Evolutionary conservation across 2,797 vertebrate species (phyloP).

Genomic region (Calcarius lapponicus): DNA sequence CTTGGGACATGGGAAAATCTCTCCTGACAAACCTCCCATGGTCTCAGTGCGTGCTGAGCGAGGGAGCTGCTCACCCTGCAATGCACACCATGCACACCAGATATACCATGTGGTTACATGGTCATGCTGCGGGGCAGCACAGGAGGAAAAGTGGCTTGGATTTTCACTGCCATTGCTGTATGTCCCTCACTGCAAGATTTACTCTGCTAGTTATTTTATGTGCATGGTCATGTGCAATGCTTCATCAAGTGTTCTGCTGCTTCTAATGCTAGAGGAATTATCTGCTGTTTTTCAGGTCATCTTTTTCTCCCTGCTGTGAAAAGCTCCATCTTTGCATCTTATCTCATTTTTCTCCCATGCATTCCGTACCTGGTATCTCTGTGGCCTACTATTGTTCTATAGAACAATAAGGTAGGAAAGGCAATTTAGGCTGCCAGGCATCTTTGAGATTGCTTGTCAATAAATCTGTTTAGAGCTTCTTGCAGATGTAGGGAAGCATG

Average conservation of each 20-base stretch:
- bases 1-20: not conserved
- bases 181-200: not conserved
- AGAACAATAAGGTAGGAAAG: not conserved
- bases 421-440: not conserved
- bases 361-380: not conserved
- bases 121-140: not conserved
- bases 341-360: not conserved
- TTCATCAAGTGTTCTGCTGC: not conserved
- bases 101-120: fast-evolving
- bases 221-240: not conserved
- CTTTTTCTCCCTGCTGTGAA: not conserved
- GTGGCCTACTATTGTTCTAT: not conserved
- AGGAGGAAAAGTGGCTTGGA: not conserved
- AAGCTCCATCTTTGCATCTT: not conserved
- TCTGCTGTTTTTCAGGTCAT: not conserved
- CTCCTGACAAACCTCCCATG: not conserved
- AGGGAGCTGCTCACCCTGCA: not conserved
- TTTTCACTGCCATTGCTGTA: not conserved
- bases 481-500: not conserved
- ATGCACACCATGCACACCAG: fast-evolving
- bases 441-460: not conserved
- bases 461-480: not conserved
- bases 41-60: not conserved
- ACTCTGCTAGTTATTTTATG: not conserved
- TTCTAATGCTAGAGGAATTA: not conserved